A percentile compares a stretch with the other conserved stretches of the same genome.
Evolutionary conservation across 2,797 vertebrate genomes (phyloP).

Genomic region (Gallinago stenura): DNA sequence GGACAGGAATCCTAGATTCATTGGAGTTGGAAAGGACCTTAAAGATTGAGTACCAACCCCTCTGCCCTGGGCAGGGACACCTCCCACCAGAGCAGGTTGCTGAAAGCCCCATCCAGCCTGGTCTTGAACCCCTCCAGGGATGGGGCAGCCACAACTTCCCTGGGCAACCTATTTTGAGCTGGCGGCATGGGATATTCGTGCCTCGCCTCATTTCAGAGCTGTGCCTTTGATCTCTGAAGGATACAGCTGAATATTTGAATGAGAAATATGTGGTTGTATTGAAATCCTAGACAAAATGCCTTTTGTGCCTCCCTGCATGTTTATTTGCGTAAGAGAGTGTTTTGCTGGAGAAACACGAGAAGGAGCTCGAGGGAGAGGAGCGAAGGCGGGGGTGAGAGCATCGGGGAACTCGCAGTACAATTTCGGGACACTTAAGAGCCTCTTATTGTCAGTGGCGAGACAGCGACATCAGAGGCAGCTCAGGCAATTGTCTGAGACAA

Average conservation of each 20-base stretch:
- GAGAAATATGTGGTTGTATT: neutral
- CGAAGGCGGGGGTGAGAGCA: neutral
- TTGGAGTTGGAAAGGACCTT: too few relatives aligned
- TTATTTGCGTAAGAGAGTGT: constrained; percentile 43
- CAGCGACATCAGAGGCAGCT: neutral
- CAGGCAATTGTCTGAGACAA: constrained; percentile 35
- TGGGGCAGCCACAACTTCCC: too few relatives aligned
- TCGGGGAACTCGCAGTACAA: neutral
- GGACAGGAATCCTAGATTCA: neutral
- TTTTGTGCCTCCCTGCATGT: constrained; percentile 48
- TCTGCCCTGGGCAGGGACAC: too few relatives aligned
- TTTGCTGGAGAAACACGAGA: constrained; percentile 43
- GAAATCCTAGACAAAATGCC: constrained; percentile 42
- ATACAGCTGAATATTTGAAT: constrained; percentile 40
- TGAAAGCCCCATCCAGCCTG: too few relatives aligned
- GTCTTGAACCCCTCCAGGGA: too few relatives aligned
- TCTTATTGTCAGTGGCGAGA: constrained; percentile 13
- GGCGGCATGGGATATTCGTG: neutral
- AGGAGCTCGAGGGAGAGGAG: constrained; percentile 34
- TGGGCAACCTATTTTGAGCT: neutral
- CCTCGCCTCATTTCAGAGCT: neutral
- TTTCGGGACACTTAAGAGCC: constrained; percentile 54
- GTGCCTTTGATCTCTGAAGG: constrained; percentile 30
- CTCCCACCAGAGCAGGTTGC: too few relatives aligned
- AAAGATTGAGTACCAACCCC: too few relatives aligned